Base-by-base conservation (phyloP, 2,797 vertebrate species). In the Anguilla pacifica region DNA sequence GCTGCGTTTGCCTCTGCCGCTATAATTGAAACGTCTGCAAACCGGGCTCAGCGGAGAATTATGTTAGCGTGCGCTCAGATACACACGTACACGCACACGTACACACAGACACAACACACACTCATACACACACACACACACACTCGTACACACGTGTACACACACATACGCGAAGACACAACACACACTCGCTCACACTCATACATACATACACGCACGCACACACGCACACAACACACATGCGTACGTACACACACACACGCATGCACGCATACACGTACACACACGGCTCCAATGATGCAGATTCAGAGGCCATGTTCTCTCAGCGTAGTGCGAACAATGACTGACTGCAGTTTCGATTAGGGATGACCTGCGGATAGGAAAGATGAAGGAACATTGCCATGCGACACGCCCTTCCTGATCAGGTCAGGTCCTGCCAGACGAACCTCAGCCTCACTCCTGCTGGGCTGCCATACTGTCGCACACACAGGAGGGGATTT, bases 331-430 rank as follows among this genome's bases (percentile, higher is more conserved):
- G 35, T 85, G 86, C 25, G 28, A 79, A 39, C 35, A 86, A 84
- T 46, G 53, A 31, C 19, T 22, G 84, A 64, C 82, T 85, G 83
- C 61, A 59, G 55, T 86, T 89, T 53, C 28, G 86, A 39, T 85
- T 77, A 57, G 22, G 64, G 59, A 85, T 64, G 53, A 55, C 74
- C 77, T 61, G 57, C 43, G 55, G 39, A 28, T 82, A 72, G 86
- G 43, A 43, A 83, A 57, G 86, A 86, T 31, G 59, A 59, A 86
- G 87, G 59, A 74, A 64, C 79, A 72, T 74, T 86, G 83, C 25
- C 83, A 86, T 87, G 39, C 53, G 46, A 81, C 35, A 86, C 67
- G 72, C 22, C 83, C 67, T 43, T 83, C 31, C 70, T 87, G 70
- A 70, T 72, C 22, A 59, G 86, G 61, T 83, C 22, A 57, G 15